phyloP scores from a whole-genome alignment of 2,888 invertebrate genomes.

The Autographa pulchrina region DNA sequence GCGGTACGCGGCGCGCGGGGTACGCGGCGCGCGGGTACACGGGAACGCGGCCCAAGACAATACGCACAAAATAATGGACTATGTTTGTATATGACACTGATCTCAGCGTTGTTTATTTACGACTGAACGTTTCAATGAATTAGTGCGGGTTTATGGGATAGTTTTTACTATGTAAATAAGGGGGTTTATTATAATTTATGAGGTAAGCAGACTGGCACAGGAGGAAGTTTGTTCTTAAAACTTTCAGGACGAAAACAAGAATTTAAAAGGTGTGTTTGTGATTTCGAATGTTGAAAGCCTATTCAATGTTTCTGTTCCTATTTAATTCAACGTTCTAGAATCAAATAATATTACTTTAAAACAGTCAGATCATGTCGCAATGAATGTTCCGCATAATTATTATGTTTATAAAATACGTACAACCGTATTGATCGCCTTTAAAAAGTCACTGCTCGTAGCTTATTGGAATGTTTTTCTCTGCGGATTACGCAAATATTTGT shows the following conservation, averaged over 20 bases:
- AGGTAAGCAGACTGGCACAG: background rate
- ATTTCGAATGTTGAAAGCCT: no score
- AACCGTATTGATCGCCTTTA: no score
- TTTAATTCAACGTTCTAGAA: no score
- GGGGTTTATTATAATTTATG: background rate
- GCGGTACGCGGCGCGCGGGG: slow-evolving; percentile 39
- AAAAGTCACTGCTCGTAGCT: no score
- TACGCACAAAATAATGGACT: slow-evolving; percentile 55
- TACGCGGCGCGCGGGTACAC: slow-evolving; percentile 11
- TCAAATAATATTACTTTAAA: no score
- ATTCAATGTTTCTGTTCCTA: no score
- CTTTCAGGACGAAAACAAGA: background rate
- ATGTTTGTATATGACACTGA: slow-evolving; percentile 55
- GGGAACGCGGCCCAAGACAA: slow-evolving; percentile 29
- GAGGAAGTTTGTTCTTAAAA: background rate
- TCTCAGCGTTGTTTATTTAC: slow-evolving; percentile 47
- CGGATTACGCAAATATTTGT: no score
- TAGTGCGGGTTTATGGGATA: slow-evolving; percentile 41
- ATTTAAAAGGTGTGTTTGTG: background rate
- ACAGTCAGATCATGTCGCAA: no score
- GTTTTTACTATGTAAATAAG: slow-evolving; percentile 24
- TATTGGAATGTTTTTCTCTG: no score
- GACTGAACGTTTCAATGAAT: slow-evolving; percentile 40
- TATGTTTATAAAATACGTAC: no score
- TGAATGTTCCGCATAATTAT: no score